phyloP scores from a whole-genome alignment of 2,797 vertebrate genomes.

The Peromyscus eremicus region DNA sequence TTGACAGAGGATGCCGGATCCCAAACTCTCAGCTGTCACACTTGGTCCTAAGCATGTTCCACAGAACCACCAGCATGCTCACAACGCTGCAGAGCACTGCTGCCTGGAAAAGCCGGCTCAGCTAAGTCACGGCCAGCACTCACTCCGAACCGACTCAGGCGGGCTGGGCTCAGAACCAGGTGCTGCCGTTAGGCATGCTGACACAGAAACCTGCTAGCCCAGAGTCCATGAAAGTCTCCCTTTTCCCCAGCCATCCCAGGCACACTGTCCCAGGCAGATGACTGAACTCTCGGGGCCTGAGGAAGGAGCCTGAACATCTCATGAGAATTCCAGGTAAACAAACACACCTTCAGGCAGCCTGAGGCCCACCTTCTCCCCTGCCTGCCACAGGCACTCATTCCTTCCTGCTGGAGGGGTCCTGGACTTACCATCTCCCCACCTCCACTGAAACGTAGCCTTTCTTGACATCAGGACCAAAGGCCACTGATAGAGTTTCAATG shows the following conservation, averaged over 20 bases:
- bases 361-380: not conserved
- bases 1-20: not conserved
- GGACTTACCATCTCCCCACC: not conserved
- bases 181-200: not conserved
- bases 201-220: not conserved
- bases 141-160: not conserved
- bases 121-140: not conserved
- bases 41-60: not conserved
- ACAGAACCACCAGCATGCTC: not conserved
- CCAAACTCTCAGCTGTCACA: fast-evolving
- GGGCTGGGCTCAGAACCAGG: not conserved
- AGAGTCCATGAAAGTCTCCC: no score
- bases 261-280: no score
- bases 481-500: not conserved
- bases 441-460: not conserved
- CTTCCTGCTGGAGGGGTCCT: not conserved
- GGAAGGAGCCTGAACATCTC: no score
- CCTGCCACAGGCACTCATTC: fast-evolving
- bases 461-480: not conserved
- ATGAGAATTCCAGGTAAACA: no score
- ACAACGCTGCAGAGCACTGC: fast-evolving
- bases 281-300: not conserved
- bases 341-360: not conserved
- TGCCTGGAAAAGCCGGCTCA: not conserved
- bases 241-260: not conserved